Evolutionary conservation across 2,888 invertebrate species (phyloP), one percentile per base, ranked within the genome.

Genomic region (Drosophila meridionalis): DNA sequence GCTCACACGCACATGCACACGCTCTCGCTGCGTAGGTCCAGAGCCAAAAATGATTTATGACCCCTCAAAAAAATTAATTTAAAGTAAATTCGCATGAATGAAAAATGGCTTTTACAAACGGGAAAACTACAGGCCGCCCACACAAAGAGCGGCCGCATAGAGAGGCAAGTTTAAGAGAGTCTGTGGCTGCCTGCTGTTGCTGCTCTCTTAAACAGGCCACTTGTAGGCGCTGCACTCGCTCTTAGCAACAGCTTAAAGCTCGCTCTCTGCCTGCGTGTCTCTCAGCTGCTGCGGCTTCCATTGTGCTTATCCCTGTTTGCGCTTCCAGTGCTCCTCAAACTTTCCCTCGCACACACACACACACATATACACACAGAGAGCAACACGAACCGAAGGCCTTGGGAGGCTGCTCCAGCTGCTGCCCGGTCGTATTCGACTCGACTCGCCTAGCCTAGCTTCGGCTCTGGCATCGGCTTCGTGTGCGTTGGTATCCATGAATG

Each of bases 71-170:
- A 88, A 88, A 88, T 88, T 86, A 90, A 90, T 88, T 90, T 90
- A 86, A 89, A 87, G 86, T 87, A 91, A 90, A 89, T 91, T 87
- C 87, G 90, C 91, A 90, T 90, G 90, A 90, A 90, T 90, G 90
- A 90, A 90, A 90, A 91, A 90, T 91, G 88, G 88, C 82, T 88
- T 89, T 88, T 78, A 86, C 90, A 90, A 85, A 89, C 85, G 76
- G 73, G 69, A 83, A 90, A 87, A 78, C 90, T 87, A 88, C 90
- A 84, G 83, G 78, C 70, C 73, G 66, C 75, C 78, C 64, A 66
- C 81, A 64, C 64, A 42, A 14, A 63, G 56, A 69, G 74, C 61
- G n/a, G n/a, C 40, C 43, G 26, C 1, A 4, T 8, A 9, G 53
- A n/a, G 11, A 4, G 28, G n/a, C 45, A 26, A 26, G 5, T 9